A percentile compares a stretch with the other conserved stretches of the same genome.
These are phyloP conservation scores for Paratilapia polleni DNA, from an alignment of 2,113 vertebrate species.

Conservation along the genomic window DNA sequence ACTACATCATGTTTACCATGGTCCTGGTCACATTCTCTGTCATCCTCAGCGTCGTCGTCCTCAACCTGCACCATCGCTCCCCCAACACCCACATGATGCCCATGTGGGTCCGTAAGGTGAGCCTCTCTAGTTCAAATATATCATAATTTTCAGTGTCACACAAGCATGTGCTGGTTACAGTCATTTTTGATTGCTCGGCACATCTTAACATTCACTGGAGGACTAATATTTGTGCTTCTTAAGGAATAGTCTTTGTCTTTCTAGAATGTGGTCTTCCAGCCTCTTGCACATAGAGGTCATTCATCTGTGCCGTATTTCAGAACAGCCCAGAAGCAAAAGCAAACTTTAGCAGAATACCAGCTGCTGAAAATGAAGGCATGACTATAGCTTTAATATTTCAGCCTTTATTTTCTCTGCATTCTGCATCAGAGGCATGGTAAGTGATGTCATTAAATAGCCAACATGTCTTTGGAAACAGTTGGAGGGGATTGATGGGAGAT, in stretches of 20 bases:
- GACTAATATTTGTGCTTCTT: neutral
- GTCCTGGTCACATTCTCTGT: slow-evolving; percentile 90
- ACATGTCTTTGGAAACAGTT: neutral
- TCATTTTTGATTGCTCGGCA: neutral
- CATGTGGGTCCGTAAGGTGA: slow-evolving; percentile 88
- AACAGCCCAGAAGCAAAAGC: neutral
- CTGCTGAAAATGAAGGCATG: neutral
- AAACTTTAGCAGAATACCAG: neutral
- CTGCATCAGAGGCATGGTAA: neutral
- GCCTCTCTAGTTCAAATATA: neutral
- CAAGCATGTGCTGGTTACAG: neutral
- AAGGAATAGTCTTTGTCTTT: neutral
- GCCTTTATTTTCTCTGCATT: neutral
- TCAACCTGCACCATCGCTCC: slow-evolving; percentile 92
- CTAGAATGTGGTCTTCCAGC: neutral
- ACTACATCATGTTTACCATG: slow-evolving; percentile 95
- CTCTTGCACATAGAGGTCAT: neutral
- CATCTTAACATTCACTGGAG: fast-evolving
- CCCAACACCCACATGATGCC: slow-evolving; percentile 90
- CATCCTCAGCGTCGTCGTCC: slow-evolving; percentile 90
- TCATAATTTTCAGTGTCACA: neutral
- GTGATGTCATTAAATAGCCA: neutral
- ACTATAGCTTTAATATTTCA: neutral
- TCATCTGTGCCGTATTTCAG: neutral
- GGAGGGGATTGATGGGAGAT: neutral